Percentiles rank a stretch among this genome's conserved stretches.
These are phyloP conservation scores for Ceuthmochares aereus DNA, from an alignment of 2,113 vertebrate species.

Conservation along the genomic window DNA sequence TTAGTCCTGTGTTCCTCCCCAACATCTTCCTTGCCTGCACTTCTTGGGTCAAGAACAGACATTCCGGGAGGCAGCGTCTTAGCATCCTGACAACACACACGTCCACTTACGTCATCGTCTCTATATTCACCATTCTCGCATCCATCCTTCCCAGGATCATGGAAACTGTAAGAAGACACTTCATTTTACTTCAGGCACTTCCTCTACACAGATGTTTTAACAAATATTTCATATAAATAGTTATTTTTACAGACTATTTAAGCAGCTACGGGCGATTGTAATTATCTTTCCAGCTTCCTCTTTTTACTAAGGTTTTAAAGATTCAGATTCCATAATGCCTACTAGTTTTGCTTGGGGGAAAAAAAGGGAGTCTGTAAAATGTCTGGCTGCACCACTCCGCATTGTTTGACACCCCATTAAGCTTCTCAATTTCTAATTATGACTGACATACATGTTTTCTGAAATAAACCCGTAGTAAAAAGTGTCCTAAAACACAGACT, in stretches of 20 bases:
- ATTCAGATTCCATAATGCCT: neutral
- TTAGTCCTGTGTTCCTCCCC: neutral
- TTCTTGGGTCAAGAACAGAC: neutral
- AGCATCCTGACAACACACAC: neutral
- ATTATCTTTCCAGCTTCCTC: neutral
- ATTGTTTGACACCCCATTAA: neutral
- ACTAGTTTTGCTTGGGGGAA: neutral
- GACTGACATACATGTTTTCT: neutral
- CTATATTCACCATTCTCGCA: neutral
- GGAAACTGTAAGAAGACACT: neutral
- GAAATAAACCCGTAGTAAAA: neutral
- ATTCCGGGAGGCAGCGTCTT: neutral
- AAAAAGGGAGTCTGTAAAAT: neutral
- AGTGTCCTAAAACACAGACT: neutral
- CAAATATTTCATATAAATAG: neutral
- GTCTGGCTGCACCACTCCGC: neutral
- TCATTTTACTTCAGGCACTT: neutral
- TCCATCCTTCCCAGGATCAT: neutral
- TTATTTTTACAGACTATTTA: neutral
- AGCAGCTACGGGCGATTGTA: neutral
- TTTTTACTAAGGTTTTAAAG: neutral
- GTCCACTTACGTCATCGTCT: fast-evolving
- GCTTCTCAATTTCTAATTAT: neutral
- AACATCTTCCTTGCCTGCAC: neutral
- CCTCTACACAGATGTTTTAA: neutral